Evolutionary conservation across 2,888 invertebrate genomes (phyloP).

Genomic region (Calliphora vomitoria): DNA sequence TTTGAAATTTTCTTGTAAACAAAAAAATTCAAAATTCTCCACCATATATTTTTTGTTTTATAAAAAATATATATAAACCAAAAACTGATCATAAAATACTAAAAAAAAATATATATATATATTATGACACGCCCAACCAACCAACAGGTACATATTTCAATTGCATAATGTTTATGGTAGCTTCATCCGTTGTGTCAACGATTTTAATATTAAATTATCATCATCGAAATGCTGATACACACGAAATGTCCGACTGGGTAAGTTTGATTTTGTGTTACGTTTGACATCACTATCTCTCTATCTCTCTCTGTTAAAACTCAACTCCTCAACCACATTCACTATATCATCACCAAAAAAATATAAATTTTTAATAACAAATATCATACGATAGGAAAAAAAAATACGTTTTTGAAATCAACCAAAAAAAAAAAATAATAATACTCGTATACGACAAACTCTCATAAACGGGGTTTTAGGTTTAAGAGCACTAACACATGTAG

Average conservation of each 20-base stretch:
- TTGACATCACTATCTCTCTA: conserved; percentile 40
- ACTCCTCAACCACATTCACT: conserved; percentile 36
- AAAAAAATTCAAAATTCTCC: conserved; percentile 54
- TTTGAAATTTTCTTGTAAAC: conserved; percentile 56
- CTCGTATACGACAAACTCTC: not conserved
- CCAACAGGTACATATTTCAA: conserved; percentile 97
- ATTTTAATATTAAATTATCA: conserved; percentile 99
- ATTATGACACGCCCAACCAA: conserved; percentile 83
- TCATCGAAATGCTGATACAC: conserved; percentile 98
- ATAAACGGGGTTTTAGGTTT: conserved; percentile 1
- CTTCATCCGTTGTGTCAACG: conserved; percentile 98
- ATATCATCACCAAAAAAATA: conserved; percentile 12
- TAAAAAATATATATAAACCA: conserved; percentile 35
- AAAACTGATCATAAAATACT: conserved; percentile 67
- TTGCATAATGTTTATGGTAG: conserved; percentile 99
- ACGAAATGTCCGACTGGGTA: conserved; percentile 99
- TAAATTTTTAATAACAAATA: not conserved
- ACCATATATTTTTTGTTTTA: conserved; percentile 3
- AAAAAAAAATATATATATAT: conserved; percentile 63
- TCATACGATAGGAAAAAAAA: conserved; percentile 12
- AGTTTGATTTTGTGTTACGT: conserved; percentile 82
- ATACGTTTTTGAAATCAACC: not conserved
- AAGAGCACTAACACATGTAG: not conserved
- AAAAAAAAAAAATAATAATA: not conserved
- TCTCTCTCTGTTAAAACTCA: conserved; percentile 38